Percentiles rank a stretch among this genome's conserved stretches.
Evolutionary conservation across 35 echinoderm and acorn worm genomes (phyloP).

Genomic region (Anneissia japonica): DNA sequence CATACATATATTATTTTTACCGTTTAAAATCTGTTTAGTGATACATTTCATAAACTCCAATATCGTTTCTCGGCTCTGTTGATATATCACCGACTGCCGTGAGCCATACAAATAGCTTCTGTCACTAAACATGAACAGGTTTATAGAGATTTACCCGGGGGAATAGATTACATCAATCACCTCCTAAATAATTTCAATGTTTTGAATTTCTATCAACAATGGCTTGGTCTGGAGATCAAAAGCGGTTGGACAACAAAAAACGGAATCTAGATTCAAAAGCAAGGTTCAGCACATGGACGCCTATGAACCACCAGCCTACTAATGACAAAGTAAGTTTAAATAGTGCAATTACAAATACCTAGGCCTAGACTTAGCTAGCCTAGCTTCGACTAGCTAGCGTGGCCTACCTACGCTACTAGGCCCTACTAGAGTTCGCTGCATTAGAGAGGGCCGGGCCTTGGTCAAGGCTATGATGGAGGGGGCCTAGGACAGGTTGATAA

Average conservation of each 20-base stretch:
- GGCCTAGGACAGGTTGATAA: no score
- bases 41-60: no score
- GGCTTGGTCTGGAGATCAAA: slow-evolving; percentile 95
- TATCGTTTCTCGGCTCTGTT: no score
- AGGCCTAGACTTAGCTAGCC: slow-evolving; percentile 7
- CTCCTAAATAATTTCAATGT: background rate
- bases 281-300: slow-evolving; percentile 89
- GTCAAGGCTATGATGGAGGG: no score
- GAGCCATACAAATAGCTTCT: no score
- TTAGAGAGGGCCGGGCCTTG: no score
- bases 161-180: background rate
- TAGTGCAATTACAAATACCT: background rate
- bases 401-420: background rate
- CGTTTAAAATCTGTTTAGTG: no score
- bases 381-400: background rate
- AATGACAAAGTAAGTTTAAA: slow-evolving; percentile 46
- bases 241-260: slow-evolving; percentile 83
- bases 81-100: no score
- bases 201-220: slow-evolving; percentile 18
- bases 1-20: no score
- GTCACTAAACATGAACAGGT: no score
- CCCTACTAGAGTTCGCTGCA: background rate
- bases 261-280: slow-evolving; percentile 83
- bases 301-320: slow-evolving; percentile 79
- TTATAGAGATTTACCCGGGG: background rate